These are phyloP conservation scores for Ceraclea dissimilis DNA, from an alignment of 2,888 invertebrate genomes.

Conservation along the genomic window DNA sequence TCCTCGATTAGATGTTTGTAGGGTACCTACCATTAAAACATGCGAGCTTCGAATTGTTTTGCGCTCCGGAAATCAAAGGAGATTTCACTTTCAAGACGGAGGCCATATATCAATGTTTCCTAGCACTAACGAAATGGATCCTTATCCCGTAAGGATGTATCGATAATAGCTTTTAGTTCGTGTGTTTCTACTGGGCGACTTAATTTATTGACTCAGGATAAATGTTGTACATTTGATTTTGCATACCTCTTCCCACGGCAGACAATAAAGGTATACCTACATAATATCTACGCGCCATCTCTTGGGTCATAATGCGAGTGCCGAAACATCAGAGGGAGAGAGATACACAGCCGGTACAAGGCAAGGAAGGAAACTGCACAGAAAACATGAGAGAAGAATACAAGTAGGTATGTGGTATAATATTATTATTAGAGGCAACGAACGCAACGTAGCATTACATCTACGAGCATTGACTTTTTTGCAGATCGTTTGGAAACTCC, in stretches of 20 bases:
- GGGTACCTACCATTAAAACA: background rate
- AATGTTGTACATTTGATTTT: background rate
- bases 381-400: background rate
- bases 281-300: constrained; percentile 3
- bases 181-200: background rate
- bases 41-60: background rate
- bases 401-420: background rate
- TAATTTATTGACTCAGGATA: background rate
- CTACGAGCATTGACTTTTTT: constrained; percentile 9
- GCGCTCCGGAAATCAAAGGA: background rate
- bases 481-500: constrained; percentile 8
- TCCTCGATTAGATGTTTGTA: background rate
- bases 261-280: constrained; percentile 12
- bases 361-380: background rate
- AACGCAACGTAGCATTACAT: constrained; percentile 12
- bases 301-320: constrained; percentile 3
- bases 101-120: background rate
- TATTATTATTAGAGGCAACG: constrained; percentile 9
- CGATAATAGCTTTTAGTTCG: constrained; percentile 1
- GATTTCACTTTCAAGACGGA: background rate
- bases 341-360: background rate
- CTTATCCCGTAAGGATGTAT: background rate
- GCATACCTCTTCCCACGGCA: constrained; percentile 8
- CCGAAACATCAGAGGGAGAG: constrained; percentile 1
- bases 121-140: background rate